These are phyloP conservation scores for Aleiodes testaceus DNA, from an alignment of 2,888 invertebrate species.

Conservation along the genomic window DNA sequence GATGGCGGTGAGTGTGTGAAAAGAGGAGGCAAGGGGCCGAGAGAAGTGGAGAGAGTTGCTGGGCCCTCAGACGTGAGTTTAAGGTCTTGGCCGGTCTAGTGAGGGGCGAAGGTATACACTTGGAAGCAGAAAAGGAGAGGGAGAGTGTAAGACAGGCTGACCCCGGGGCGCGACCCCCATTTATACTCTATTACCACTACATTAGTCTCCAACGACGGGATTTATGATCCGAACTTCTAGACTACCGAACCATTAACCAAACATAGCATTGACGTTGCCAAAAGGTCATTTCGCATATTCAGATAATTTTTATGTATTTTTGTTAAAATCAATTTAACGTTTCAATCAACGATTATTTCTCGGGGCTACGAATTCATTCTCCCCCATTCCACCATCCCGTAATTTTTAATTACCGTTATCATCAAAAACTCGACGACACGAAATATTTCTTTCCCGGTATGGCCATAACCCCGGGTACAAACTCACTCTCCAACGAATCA, in stretches of 20 bases:
- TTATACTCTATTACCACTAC: slow-evolving; percentile 73
- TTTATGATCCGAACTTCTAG: slow-evolving; percentile 67
- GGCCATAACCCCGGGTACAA: neutral
- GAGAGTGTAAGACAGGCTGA: slow-evolving; percentile 70
- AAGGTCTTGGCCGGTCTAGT: slow-evolving; percentile 67
- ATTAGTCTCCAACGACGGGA: slow-evolving; percentile 70
- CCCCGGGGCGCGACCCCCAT: slow-evolving; percentile 71
- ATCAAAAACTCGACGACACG: slow-evolving; percentile 30
- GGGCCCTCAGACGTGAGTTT: slow-evolving; percentile 63
- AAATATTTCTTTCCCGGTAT: slow-evolving; percentile 35
- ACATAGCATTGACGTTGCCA: slow-evolving; percentile 25
- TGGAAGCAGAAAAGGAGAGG: slow-evolving; percentile 54
- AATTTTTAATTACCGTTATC: slow-evolving; percentile 35
- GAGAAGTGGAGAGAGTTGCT: neutral
- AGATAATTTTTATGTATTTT: neutral
- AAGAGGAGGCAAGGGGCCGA: no score
- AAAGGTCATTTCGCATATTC: slow-evolving; percentile 15
- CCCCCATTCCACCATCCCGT: neutral
- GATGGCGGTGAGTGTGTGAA: slow-evolving; percentile 46
- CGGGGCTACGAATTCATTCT: neutral
- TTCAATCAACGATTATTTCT: neutral
- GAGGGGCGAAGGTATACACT: slow-evolving; percentile 55
- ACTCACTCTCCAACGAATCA: slow-evolving; percentile 59
- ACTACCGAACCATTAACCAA: slow-evolving; percentile 60
- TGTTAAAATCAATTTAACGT: neutral